Conservation (phyloP, 2,113 vertebrate genomes). For the Megaceryle maxima region DNA sequence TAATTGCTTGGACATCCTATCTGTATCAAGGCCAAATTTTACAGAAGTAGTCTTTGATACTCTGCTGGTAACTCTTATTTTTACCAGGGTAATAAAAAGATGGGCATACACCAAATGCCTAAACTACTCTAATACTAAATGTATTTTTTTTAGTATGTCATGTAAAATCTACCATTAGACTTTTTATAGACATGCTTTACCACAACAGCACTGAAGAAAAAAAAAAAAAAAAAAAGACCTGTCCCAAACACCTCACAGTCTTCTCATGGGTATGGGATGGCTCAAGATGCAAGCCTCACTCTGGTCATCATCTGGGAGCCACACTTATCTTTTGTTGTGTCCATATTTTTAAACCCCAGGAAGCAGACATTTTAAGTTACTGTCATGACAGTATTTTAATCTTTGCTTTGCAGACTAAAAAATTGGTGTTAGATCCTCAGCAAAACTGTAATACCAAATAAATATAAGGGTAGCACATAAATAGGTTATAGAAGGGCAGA, state of each 20-base stretch:
- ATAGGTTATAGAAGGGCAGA: conserved; percentile 42
- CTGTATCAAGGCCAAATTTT: background rate
- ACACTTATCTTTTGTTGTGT: background rate
- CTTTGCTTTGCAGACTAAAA: background rate
- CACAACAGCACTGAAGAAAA: background rate
- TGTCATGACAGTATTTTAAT: background rate
- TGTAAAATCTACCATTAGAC: background rate
- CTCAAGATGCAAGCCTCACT: background rate
- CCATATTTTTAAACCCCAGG: background rate
- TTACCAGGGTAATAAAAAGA: background rate
- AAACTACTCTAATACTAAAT: background rate
- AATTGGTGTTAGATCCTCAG: background rate
- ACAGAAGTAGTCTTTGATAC: background rate
- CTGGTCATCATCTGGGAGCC: background rate
- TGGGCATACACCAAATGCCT: background rate
- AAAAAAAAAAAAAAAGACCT: background rate
- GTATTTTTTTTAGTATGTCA: background rate
- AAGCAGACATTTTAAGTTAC: background rate
- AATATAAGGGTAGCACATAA: conserved; percentile 11
- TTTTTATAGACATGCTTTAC: background rate
- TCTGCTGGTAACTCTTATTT: background rate
- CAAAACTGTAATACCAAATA: conserved; percentile 2
- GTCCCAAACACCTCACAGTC: background rate
- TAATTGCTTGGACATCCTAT: background rate
- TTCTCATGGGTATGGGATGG: background rate